Conservation (phyloP, 2,113 vertebrate genomes). For the Phodopus roborovskii region DNA sequence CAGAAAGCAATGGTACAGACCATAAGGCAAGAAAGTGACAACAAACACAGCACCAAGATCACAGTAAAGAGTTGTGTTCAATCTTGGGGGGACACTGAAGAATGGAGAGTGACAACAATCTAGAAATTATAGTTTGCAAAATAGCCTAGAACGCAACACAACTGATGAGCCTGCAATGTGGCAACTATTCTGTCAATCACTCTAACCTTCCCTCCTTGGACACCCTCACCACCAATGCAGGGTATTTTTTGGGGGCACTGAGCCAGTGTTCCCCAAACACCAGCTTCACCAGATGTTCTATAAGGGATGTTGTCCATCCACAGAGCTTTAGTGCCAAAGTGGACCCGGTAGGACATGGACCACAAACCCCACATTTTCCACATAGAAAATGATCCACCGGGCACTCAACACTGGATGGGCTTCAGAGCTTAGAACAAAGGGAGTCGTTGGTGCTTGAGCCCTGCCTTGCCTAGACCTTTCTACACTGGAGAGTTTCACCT, state of each 20-base stretch:
- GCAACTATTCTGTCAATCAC: background rate
- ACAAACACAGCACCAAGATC: background rate
- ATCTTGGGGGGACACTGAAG: background rate
- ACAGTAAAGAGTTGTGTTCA: background rate
- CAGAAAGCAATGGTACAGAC: background rate
- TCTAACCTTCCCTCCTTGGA: background rate
- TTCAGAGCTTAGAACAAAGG: background rate
- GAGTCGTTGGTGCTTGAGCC: background rate
- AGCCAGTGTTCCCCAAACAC: background rate
- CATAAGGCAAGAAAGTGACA: fast-evolving
- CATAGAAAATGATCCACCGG: background rate
- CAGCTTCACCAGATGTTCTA: too few relatives aligned
- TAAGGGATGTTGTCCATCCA: background rate
- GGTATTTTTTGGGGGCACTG: fast-evolving
- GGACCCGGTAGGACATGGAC: background rate
- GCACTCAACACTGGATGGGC: fast-evolving
- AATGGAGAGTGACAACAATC: background rate
- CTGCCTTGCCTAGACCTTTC: background rate
- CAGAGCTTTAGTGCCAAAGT: background rate
- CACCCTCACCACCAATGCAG: background rate
- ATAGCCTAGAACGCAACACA: background rate
- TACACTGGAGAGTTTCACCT: background rate
- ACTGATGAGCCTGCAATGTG: background rate
- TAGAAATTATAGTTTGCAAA: background rate
- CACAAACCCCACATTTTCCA: background rate